phyloP scores from a whole-genome alignment of 2,797 vertebrate genomes.

The Potorous gilbertii region DNA sequence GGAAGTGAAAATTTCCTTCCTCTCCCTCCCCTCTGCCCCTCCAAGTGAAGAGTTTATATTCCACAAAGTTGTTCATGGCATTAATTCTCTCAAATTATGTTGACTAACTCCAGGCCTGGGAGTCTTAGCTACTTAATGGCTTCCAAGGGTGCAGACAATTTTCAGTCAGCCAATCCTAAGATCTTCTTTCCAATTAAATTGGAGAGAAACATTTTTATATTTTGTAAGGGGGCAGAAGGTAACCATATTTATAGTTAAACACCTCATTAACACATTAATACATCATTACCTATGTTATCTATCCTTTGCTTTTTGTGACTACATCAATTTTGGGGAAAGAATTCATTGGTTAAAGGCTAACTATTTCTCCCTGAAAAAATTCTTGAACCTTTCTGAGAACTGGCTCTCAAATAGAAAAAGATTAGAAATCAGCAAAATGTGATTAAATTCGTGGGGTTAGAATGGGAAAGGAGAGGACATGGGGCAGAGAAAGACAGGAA shows the following conservation, averaged over 20 bases:
- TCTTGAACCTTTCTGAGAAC: not conserved
- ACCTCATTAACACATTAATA: not conserved
- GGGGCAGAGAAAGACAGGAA: not conserved
- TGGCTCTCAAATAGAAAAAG: not conserved
- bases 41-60: not conserved
- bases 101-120: not conserved
- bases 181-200: not conserved
- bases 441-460: fast-evolving
- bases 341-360: not conserved
- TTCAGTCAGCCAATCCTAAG: not conserved
- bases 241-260: not conserved
- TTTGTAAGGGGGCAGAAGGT: not conserved
- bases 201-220: not conserved
- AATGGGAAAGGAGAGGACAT: not conserved
- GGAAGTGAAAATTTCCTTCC: not conserved
- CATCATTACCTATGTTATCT: not conserved
- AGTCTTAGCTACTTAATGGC: not conserved
- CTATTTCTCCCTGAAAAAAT: not conserved
- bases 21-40: not conserved
- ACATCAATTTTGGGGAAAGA: not conserved
- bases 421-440: not conserved
- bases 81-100: not conserved
- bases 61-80: not conserved
- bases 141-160: not conserved
- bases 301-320: not conserved